Conservation (phyloP, 2,797 vertebrate species). For the Buceros bicornis region DNA sequence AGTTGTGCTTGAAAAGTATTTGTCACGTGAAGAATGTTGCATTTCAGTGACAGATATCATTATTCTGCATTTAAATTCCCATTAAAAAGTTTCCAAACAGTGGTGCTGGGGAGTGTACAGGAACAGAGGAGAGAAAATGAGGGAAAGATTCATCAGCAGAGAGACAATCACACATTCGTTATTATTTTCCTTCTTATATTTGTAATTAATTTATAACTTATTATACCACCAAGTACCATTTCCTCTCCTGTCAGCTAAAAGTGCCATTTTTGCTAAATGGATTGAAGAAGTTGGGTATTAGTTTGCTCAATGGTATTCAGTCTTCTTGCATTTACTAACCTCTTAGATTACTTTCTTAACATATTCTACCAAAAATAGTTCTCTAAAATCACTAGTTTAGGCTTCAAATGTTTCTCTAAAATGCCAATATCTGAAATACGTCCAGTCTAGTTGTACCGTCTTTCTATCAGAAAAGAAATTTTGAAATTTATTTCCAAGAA, state of each 20-base stretch:
- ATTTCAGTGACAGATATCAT: neutral
- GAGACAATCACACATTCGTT: neutral
- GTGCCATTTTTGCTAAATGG: neutral
- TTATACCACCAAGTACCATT: neutral
- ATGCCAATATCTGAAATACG: neutral
- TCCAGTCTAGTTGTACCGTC: neutral
- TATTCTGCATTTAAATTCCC: neutral
- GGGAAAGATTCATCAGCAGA: neutral
- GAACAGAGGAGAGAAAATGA: neutral
- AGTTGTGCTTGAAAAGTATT: neutral
- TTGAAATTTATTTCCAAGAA: neutral
- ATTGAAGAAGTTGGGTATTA: neutral
- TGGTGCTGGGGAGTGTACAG: neutral
- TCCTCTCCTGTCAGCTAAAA: neutral
- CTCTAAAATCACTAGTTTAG: neutral
- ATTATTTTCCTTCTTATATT: neutral
- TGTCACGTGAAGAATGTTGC: neutral
- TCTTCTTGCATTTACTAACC: neutral
- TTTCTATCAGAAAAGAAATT: neutral
- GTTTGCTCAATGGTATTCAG: neutral
- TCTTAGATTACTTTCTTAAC: neutral
- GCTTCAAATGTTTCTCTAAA: neutral
- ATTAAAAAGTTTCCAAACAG: neutral
- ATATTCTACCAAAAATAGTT: neutral
- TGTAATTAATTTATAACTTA: neutral